These are phyloP conservation scores for Pterocles burchelli DNA, from an alignment of 2,113 vertebrate genomes.

Conservation along the genomic window DNA sequence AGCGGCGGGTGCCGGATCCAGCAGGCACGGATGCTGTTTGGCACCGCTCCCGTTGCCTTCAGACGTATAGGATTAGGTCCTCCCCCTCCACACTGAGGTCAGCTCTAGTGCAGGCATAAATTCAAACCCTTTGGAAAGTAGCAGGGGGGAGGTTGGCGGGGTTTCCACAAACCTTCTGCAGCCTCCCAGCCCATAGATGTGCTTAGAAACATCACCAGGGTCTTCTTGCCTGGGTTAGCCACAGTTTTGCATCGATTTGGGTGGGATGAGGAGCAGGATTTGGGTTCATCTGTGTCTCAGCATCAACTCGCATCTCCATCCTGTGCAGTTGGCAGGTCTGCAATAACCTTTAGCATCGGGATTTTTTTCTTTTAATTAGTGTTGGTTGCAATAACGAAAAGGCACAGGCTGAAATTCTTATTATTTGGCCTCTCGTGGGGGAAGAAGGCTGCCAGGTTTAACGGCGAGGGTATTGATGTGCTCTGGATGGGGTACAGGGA, in stretches of 20 bases:
- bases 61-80: not conserved
- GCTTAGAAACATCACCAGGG: accelerated
- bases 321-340: not conserved
- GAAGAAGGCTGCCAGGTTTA: conserved; percentile 44
- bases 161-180: accelerated
- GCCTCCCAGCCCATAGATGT: accelerated
- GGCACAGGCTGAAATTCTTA: conserved; percentile 29
- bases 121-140: not conserved
- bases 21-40: not conserved
- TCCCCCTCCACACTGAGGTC: not conserved
- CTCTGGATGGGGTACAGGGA: not conserved
- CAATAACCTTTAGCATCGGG: not conserved
- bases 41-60: not conserved
- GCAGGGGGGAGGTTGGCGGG: not conserved
- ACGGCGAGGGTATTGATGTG: conserved; percentile 5
- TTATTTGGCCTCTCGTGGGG: not conserved
- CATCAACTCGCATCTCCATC: not conserved
- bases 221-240: not conserved
- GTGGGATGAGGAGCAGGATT: not conserved
- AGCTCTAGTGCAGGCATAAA: not conserved
- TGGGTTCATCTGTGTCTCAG: not conserved
- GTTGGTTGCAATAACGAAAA: not conserved
- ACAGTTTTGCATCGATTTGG: accelerated
- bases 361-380: conserved; percentile 55
- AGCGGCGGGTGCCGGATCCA: not conserved